Percentiles rank a stretch among this genome's conserved stretches.
phyloP scores from a whole-genome alignment of 2,888 invertebrate species.

The Diachrysia chrysitis region DNA sequence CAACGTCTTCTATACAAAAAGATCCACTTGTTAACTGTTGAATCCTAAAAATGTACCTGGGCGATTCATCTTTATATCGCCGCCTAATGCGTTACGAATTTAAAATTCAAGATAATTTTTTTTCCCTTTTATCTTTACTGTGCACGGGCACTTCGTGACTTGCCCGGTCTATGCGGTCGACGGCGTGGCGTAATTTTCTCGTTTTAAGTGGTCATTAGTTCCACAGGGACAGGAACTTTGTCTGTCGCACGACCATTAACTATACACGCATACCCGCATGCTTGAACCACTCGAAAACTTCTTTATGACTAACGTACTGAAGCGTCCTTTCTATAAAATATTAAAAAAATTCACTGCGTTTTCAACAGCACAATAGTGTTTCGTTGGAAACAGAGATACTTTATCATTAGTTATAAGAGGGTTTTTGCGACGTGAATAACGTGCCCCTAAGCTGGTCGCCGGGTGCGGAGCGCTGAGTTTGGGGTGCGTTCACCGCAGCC shows the following conservation, averaged over 20 bases:
- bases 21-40: conserved; percentile 40
- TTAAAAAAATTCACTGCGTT: conserved; percentile 34
- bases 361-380: conserved; percentile 42
- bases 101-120: conserved; percentile 62
- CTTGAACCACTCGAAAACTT: conserved; percentile 64
- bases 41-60: conserved; percentile 29
- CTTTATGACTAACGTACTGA: conserved; percentile 58
- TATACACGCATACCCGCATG: conserved; percentile 74
- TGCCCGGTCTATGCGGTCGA: conserved; percentile 76
- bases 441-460: conserved; percentile 69
- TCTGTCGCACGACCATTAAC: conserved; percentile 82
- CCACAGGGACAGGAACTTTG: conserved; percentile 79
- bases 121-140: conserved; percentile 63
- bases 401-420: conserved; percentile 71
- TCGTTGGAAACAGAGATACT: conserved; percentile 61
- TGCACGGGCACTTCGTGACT: conserved; percentile 80
- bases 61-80: conserved; percentile 52
- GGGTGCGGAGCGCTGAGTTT: conserved; percentile 78
- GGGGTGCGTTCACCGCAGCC: conserved; percentile 84
- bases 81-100: conserved; percentile 63
- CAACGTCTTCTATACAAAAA: conserved; percentile 55
- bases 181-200: conserved; percentile 81
- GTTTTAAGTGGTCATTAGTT: conserved; percentile 87
- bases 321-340: conserved; percentile 34
- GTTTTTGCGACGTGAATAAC: conserved; percentile 71